Evolutionary conservation across 2,888 invertebrate genomes (phyloP), one percentile per base, ranked within the genome.

Genomic region (Venusia cambrica): DNA sequence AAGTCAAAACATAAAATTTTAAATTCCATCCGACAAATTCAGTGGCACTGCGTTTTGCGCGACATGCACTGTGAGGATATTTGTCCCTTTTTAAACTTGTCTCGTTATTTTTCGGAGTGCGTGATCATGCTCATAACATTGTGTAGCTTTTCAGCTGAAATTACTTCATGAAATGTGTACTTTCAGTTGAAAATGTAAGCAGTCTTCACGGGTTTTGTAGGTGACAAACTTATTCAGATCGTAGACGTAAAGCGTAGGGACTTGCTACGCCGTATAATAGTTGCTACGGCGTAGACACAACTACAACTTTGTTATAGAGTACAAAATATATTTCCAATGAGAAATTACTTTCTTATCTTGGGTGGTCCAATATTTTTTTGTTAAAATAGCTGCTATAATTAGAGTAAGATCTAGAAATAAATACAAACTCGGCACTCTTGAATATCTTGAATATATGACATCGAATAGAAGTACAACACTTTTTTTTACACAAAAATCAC

Each of bases 31-130:
- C 61, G 74, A 69, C 61, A 71, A 64, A 72, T 58, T 60, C 59
- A 58, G 72, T 72, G 70, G 71, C 61, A 69, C 65, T 62, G 79
- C 81, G 76, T 64, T 73, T 63, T 73, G 83, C 83, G 84, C 77
- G 59, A 79, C 84, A 84, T 85, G 84, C 84, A 78, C 83, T 74
- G 83, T 75, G 76, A 22, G 62, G 56, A 59, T 46, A 48, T 51
- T 36, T 48, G 36, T 34, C 37, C 39, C 48, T 51, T 46, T 24
- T 28, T 20, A 16, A 20, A 45, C 33, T 37, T 32, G 22, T 19
- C 30, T 38, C 19, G 20, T 38, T 16, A 17, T 28, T 31, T 27
- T 39, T 32, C 27, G 22, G 10, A 24, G 59, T 70, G 60, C 57
- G 58, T 62, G 57, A 56, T 60, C 79, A 79, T 78, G 79, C 78